Conservation (phyloP, 2,113 vertebrate species). For the Boleophthalmus pectinirostris region DNA sequence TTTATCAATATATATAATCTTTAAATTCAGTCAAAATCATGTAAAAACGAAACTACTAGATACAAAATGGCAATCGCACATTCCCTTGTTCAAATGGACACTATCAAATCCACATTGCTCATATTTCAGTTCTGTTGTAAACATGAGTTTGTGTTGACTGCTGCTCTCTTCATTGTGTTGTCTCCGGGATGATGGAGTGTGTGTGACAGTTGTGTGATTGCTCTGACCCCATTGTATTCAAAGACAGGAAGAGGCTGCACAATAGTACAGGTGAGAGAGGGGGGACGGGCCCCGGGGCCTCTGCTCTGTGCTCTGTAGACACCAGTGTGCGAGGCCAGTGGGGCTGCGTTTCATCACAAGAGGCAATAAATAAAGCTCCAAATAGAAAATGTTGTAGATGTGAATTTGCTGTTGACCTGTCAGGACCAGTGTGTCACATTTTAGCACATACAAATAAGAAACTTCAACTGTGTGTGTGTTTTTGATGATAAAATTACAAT, state of each 20-base stretch:
- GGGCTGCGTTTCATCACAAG: not conserved
- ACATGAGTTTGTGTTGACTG: slow-evolving; percentile 36
- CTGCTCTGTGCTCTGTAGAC: slow-evolving; percentile 19
- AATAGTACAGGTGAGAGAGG: slow-evolving; percentile 64
- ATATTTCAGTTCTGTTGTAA: slow-evolving; percentile 16
- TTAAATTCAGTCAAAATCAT: too few species aligned
- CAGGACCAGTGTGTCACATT: not conserved
- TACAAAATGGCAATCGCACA: not conserved
- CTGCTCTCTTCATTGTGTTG: slow-evolving; percentile 37
- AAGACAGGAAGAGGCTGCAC: slow-evolving; percentile 71
- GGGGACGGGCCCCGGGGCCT: slow-evolving; percentile 43
- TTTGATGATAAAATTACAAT: not conserved
- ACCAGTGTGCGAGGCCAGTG: not conserved
- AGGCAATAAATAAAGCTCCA: not conserved
- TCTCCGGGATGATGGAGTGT: slow-evolving; percentile 65
- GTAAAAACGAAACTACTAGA: not conserved
- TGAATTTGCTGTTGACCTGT: not conserved
- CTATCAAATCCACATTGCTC: not conserved
- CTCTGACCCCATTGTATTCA: slow-evolving; percentile 70
- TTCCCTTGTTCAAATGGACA: not conserved
- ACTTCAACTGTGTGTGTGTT: not conserved
- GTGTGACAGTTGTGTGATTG: slow-evolving; percentile 63
- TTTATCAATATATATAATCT: too few species aligned
- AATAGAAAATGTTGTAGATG: not conserved
- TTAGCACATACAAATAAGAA: not conserved